Evolutionary conservation across 2,888 invertebrate species (phyloP).

Genomic region (Agrochola lota): DNA sequence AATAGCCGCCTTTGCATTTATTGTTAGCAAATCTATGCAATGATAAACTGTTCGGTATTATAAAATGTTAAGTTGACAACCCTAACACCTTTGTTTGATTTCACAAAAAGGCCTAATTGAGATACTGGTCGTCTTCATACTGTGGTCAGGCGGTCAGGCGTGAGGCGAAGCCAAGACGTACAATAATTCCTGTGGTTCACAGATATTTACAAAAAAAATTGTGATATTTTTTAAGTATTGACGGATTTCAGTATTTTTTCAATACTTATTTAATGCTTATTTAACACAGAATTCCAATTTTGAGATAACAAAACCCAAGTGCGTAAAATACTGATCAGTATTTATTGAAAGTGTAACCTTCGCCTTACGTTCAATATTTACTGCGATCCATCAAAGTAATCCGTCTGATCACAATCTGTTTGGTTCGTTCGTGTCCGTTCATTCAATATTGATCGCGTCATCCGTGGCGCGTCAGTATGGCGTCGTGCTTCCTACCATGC

Average conservation of each 20-base stretch:
- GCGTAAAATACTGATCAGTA: neutral
- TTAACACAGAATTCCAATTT: neutral
- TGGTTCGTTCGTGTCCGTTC: neutral
- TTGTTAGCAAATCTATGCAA: no score
- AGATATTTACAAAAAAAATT: no score
- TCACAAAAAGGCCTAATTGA: no score
- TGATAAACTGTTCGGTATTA: no score
- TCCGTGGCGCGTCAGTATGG: neutral
- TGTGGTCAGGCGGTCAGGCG: no score
- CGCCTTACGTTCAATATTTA: slow-evolving; percentile 1
- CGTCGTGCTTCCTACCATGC: no score
- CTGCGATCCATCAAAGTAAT: neutral
- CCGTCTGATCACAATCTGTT: neutral
- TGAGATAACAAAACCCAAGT: neutral
- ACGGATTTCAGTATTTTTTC: neutral
- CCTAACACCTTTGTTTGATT: no score
- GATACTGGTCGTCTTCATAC: no score
- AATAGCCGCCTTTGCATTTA: no score
- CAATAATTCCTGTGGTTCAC: no score
- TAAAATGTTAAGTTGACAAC: no score
- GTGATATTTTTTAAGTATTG: neutral
- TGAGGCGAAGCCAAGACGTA: no score
- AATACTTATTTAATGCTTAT: neutral
- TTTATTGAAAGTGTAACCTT: neutral
- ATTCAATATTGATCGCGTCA: slow-evolving; percentile 2